A percentile compares a stretch with the other conserved stretches of the same genome.
Conservation (phyloP, 2,113 vertebrate species). For the Plectropomus leopardus region DNA sequence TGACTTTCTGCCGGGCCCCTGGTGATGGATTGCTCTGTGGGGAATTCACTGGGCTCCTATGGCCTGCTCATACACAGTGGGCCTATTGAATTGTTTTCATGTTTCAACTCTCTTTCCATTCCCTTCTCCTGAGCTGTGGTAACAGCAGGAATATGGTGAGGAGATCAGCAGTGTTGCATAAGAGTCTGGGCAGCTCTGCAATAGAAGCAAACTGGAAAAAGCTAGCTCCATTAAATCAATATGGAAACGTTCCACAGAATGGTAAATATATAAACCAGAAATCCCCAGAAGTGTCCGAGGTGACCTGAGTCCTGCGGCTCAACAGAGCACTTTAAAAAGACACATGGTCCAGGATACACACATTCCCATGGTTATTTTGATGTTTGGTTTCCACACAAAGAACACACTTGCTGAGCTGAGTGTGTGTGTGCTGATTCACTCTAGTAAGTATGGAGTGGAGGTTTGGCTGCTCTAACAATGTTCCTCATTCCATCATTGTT, state of each 20-base stretch:
- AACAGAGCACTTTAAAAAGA: neutral
- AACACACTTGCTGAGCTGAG: neutral
- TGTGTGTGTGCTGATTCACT: neutral
- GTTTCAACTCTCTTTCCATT: constrained; percentile 6
- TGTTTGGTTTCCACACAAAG: constrained; percentile 15
- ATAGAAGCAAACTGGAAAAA: constrained; percentile 44
- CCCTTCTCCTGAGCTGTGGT: neutral
- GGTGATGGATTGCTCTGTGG: constrained; percentile 33
- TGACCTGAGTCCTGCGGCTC: neutral
- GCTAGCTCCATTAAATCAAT: constrained; percentile 19
- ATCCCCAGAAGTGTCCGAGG: neutral
- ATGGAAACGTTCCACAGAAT: constrained; percentile 21
- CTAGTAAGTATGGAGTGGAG: neutral
- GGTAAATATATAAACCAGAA: constrained; percentile 29
- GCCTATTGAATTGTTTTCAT: constrained; percentile 22
- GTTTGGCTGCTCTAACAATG: neutral
- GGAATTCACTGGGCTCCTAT: neutral
- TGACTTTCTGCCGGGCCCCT: constrained; percentile 19
- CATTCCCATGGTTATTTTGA: constrained; percentile 33
- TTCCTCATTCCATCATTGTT: neutral
- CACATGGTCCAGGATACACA: constrained; percentile 37
- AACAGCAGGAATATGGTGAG: constrained; percentile 33
- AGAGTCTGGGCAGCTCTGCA: constrained; percentile 18
- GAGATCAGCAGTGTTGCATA: constrained; percentile 43
- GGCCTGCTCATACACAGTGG: constrained; percentile 2